Evolutionary conservation across 2,113 vertebrate genomes (phyloP), one percentile per base, ranked within the genome.

Genomic region (Tyrannus savana): DNA sequence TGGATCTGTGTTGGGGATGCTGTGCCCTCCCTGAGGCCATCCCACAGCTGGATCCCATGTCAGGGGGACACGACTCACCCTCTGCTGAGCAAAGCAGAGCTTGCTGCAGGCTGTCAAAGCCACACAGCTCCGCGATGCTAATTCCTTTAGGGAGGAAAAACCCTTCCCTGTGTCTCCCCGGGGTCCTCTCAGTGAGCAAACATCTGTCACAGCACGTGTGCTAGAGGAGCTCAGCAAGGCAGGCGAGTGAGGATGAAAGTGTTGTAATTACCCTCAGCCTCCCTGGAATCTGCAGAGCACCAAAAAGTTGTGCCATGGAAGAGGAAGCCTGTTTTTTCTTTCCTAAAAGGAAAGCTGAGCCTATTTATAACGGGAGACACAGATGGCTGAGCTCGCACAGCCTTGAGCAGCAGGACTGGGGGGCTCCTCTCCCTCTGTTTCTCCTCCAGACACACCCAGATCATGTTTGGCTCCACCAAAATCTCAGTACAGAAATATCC

Each of bases 1-100:
- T 2, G 0, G 33, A 62, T 18, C 1, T 0, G 53, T 47, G 31
- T 0, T 1, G n/a, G 82, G 23, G 18, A 19, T 12, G 71, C 35
- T 64, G 47, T 90, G 89, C 79, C 56, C 62, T 77, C 12, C 71
- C 52, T 2, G 7, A 18, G 52, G 62, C 60, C 66, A 24, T 19
- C 69, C 60, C 50, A 7, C 1, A 2, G 42, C 12, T 9, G 56
- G 59, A 35, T 66, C 46, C 71, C 60, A 4, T 3, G 0, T 1
- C 0, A 2, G 50, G 35, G 52, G 63, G 53, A 53, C 56, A 19
- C 2, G 0, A 3, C 68, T 37, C 33, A 37, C 2, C 24, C 49
- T 42, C 25, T 3, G 0, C 55, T 3, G 39, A 81, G 88, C 63
- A 10, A 5, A 47, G 39, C 8, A 1, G 68, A 82, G 46, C 55